phyloP scores from a whole-genome alignment of 2,113 vertebrate species.

The Notechis scutatus region DNA sequence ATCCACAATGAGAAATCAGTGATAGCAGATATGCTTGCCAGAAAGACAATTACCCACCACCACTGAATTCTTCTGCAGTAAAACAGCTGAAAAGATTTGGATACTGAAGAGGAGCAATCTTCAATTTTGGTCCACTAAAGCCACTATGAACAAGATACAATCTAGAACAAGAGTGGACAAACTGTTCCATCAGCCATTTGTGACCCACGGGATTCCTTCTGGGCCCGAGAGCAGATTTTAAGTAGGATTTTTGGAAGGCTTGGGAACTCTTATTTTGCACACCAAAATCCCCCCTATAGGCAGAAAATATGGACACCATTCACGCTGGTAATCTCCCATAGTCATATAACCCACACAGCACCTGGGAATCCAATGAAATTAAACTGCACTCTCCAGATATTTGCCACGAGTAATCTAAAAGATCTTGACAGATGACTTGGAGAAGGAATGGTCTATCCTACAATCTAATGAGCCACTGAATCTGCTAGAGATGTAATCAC shows the following conservation, averaged over 20 bases:
- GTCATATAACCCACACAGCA: background rate
- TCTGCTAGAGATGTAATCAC: background rate
- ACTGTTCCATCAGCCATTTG: background rate
- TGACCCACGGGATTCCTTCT: background rate
- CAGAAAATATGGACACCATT: background rate
- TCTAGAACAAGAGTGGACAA: background rate
- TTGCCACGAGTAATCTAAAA: background rate
- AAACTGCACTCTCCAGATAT: background rate
- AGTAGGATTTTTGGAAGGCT: background rate
- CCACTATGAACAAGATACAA: background rate
- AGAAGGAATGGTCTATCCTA: background rate
- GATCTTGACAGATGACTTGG: background rate
- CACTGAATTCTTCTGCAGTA: background rate
- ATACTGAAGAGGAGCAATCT: background rate
- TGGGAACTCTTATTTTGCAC: background rate
- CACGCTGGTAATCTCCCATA: background rate
- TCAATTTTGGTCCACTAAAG: background rate
- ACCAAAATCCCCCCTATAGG: background rate
- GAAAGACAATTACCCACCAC: background rate
- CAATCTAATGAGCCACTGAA: background rate
- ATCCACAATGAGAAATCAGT: background rate
- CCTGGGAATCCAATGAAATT: background rate
- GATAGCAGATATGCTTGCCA: background rate
- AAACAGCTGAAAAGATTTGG: background rate
- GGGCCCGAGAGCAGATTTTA: background rate